phyloP scores from a whole-genome alignment of 2,797 vertebrate genomes.

The Adelosebastes latens region DNA sequence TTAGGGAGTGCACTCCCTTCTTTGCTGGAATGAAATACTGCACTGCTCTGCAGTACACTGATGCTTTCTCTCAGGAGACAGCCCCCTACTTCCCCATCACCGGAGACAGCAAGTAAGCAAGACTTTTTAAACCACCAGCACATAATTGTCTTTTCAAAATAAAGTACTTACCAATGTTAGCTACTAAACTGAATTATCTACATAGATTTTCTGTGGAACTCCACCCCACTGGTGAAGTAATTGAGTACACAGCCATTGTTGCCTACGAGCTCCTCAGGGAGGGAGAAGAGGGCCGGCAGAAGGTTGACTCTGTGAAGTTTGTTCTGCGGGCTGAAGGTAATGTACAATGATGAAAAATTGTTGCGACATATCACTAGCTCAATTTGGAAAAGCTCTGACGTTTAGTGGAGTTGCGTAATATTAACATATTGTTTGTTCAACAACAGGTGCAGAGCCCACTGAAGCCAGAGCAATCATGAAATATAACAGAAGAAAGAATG shows the following conservation, averaged over 20 bases:
- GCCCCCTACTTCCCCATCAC: constrained; percentile 89
- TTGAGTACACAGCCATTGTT: constrained; percentile 87
- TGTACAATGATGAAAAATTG: neutral
- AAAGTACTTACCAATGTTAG: neutral
- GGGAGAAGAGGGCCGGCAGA: constrained; percentile 75
- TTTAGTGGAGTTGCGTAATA: neutral
- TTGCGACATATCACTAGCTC: neutral
- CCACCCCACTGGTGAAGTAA: constrained; percentile 86
- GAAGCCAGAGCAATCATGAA: constrained; percentile 84
- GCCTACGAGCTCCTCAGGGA: constrained; percentile 82
- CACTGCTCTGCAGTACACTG: constrained; percentile 77
- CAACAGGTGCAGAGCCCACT: constrained; percentile 81
- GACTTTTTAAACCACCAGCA: neutral
- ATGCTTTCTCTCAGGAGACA: constrained; percentile 79
- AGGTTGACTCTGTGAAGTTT: constrained; percentile 86
- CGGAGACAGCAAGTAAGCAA: constrained; percentile 88
- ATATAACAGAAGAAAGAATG: constrained; percentile 86
- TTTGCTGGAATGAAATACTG: constrained; percentile 89
- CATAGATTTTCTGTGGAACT: constrained; percentile 88
- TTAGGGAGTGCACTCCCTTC: constrained; percentile 81
- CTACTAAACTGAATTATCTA: neutral
- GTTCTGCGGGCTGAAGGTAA: constrained; percentile 89
- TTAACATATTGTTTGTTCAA: constrained; percentile 4
- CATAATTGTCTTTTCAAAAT: neutral
- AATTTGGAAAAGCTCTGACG: neutral